A percentile compares a stretch with the other conserved stretches of the same genome.
These are phyloP conservation scores for Ivindomyrus marchei DNA, from an alignment of 2,113 vertebrate species.

Conservation along the genomic window DNA sequence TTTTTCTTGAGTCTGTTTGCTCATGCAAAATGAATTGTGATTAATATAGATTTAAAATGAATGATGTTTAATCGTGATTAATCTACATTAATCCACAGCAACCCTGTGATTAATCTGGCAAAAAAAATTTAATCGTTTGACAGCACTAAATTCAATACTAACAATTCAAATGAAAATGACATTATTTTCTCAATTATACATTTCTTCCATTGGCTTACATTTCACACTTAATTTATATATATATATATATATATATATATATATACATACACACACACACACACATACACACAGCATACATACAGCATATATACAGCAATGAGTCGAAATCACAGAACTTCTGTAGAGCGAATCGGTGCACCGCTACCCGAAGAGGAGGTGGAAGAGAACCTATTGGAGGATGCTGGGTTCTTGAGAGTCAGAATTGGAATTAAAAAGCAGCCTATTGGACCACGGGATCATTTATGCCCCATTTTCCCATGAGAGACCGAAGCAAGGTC, in stretches of 20 bases:
- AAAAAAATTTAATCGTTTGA: too few species aligned
- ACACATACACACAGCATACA: neutral
- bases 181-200: neutral
- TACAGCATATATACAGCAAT: conserved; percentile 9
- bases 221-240: neutral
- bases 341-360: neutral
- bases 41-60: too few species aligned
- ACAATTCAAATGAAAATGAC: neutral
- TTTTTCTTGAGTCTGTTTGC: too few species aligned
- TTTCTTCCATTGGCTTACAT: neutral
- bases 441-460: neutral
- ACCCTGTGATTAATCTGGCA: too few species aligned
- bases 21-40: too few species aligned
- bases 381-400: neutral
- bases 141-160: neutral
- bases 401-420: neutral
- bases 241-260: neutral
- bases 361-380: neutral
- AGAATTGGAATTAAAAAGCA: neutral
- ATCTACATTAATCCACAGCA: too few species aligned
- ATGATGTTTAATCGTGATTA: too few species aligned
- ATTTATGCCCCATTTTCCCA: conserved; percentile 43
- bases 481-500: conserved; percentile 49
- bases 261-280: neutral
- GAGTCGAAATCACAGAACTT: conserved; percentile 25